These are phyloP conservation scores for Temnothorax rugatulus DNA, from an alignment of 2,888 invertebrate genomes.

Conservation along the genomic window DNA sequence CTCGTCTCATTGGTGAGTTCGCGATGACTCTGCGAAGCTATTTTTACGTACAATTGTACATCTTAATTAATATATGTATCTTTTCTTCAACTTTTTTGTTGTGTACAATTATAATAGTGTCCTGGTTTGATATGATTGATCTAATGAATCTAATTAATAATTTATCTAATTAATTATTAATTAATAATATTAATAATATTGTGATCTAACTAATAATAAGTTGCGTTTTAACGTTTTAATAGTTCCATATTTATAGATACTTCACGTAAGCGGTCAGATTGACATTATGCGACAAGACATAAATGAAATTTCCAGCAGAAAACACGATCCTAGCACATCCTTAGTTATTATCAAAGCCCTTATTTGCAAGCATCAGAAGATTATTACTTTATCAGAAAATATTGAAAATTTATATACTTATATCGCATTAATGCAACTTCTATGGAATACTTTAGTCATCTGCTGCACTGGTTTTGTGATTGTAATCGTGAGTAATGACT, in stretches of 20 bases:
- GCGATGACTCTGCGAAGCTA: not conserved
- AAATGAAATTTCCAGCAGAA: conserved; percentile 32
- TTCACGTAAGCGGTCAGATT: conserved; percentile 68
- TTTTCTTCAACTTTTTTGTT: not conserved
- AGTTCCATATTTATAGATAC: conserved; percentile 57
- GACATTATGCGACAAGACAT: conserved; percentile 63
- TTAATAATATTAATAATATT: not conserved
- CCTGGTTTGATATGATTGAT: not conserved
- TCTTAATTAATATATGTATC: not conserved
- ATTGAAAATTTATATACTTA: conserved; percentile 69
- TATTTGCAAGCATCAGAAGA: conserved; percentile 63
- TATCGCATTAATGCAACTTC: conserved; percentile 69
- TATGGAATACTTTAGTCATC: conserved; percentile 70
- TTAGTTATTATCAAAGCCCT: conserved; percentile 29
- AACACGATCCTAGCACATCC: conserved; percentile 12
- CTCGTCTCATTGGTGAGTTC: conserved; percentile 64
- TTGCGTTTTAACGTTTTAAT: not conserved
- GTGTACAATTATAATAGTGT: not conserved
- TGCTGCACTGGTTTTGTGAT: conserved; percentile 70
- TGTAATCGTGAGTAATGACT: conserved; percentile 31
- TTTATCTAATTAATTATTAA: not conserved
- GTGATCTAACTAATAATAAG: not conserved
- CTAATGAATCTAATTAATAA: not conserved
- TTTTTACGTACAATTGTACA: not conserved
- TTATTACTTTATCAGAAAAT: conserved; percentile 62